phyloP scores from a whole-genome alignment of 2,888 invertebrate genomes.

The Drosophila anceps region DNA sequence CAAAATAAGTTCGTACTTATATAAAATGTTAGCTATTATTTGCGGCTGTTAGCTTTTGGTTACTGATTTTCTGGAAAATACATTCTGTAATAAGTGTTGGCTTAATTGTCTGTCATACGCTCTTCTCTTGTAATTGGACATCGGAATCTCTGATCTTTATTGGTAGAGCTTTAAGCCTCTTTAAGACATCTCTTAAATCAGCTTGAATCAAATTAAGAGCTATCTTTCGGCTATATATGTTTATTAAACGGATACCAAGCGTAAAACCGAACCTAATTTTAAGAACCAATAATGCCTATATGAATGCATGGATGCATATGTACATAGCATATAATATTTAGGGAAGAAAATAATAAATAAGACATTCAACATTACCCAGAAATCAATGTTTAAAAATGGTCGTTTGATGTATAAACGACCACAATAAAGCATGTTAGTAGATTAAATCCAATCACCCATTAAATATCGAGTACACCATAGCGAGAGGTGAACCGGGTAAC shows the following conservation, averaged over 20 bases:
- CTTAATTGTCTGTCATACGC: neutral
- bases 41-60: constrained; percentile 20
- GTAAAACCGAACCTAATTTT: neutral
- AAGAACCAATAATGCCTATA: neutral
- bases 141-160: neutral
- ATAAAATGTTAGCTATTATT: constrained; percentile 24
- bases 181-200: neutral
- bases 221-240: neutral
- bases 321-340: neutral
- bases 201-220: neutral
- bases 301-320: neutral
- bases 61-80: neutral
- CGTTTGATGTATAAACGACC: constrained; percentile 40
- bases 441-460: constrained; percentile 71
- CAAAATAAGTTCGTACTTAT: constrained; percentile 53
- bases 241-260: neutral
- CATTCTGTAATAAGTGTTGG: neutral
- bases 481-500: constrained; percentile 10
- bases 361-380: neutral
- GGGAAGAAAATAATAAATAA: neutral
- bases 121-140: neutral
- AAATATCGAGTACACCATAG: constrained; percentile 46
- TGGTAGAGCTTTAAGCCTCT: neutral
- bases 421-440: constrained; percentile 70
- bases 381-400: neutral